Conservation (phyloP, 2,113 vertebrate genomes). For the Hydropotes inermis region DNA sequence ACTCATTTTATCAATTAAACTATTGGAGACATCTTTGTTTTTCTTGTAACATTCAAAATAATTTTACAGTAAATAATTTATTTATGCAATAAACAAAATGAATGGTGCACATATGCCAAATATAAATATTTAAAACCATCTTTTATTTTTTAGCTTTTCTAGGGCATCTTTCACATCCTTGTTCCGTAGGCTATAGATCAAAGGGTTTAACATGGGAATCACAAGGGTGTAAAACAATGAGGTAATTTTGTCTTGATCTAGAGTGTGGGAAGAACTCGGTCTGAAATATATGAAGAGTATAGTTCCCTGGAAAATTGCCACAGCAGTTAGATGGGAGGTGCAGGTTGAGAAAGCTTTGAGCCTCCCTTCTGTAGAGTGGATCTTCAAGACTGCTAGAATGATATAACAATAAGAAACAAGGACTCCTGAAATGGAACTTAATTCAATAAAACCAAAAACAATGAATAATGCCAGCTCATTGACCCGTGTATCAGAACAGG, state of each 20-base stretch:
- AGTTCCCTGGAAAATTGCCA: slow-evolving; percentile 61
- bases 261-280: too few species aligned
- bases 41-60: neutral
- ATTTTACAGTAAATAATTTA: neutral
- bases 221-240: slow-evolving; percentile 45
- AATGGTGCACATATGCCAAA: too few species aligned
- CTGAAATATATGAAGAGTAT: neutral
- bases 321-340: slow-evolving; percentile 47
- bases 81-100: too few species aligned
- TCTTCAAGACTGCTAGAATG: neutral
- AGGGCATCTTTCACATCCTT: too few species aligned
- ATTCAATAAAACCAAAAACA: too few species aligned
- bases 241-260: too few species aligned
- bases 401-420: slow-evolving; percentile 12
- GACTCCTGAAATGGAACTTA: too few species aligned
- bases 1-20: neutral
- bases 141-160: too few species aligned
- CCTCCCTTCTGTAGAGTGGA: neutral
- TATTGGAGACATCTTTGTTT: neutral
- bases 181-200: slow-evolving; percentile 50
- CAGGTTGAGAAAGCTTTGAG: slow-evolving; percentile 64
- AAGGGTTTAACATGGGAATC: slow-evolving; percentile 55
- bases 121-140: too few species aligned
- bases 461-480: too few species aligned
- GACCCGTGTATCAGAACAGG: too few species aligned